phyloP scores from a whole-genome alignment of 2,797 vertebrate species.

The Zalophus californianus region DNA sequence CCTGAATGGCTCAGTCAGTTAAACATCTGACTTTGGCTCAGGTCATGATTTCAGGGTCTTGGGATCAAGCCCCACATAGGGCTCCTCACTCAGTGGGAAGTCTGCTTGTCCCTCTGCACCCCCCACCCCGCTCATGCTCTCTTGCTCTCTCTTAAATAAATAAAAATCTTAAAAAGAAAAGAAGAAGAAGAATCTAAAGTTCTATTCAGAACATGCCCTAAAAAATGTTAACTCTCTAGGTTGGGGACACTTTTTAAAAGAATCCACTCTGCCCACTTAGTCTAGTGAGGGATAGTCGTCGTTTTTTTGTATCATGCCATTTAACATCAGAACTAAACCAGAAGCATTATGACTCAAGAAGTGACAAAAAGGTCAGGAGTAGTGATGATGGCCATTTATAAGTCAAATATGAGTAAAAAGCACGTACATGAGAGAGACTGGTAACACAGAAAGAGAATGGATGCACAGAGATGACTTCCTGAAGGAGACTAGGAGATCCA shows the following conservation, averaged over 20 bases:
- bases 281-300: background rate
- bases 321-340: constrained; percentile 41
- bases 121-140: too few relatives aligned
- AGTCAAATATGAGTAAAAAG: background rate
- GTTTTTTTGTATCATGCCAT: background rate
- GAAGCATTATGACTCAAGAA: background rate
- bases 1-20: background rate
- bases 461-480: background rate
- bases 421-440: background rate
- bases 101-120: too few relatives aligned
- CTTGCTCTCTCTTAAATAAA: too few relatives aligned
- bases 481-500: background rate
- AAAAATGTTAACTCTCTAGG: background rate
- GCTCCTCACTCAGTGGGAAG: too few relatives aligned
- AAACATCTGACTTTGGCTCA: background rate
- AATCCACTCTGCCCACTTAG: background rate
- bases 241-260: background rate
- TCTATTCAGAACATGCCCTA: background rate
- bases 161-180: background rate
- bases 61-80: too few relatives aligned
- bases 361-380: background rate
- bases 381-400: background rate
- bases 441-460: background rate
- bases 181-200: background rate
- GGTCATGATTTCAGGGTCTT: too few relatives aligned